A percentile compares a stretch with the other conserved stretches of the same genome.
Evolutionary conservation across 2,797 vertebrate species (phyloP).

Genomic region (Eulemur rubriventer): DNA sequence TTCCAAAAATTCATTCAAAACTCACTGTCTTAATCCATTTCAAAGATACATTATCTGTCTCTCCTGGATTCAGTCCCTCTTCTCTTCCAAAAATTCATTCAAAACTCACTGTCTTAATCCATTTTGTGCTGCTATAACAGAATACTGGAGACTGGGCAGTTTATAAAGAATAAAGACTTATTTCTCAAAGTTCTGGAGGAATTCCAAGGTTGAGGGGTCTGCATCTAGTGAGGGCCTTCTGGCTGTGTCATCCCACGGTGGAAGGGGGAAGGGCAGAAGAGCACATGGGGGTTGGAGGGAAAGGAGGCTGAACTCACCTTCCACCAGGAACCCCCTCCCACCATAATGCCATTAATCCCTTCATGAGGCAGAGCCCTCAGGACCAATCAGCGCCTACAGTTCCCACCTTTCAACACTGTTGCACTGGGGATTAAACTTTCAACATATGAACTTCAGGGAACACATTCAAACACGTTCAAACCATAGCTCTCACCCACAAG

Average conservation of each 20-base stretch:
- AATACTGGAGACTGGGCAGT: background rate
- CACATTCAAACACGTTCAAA: background rate
- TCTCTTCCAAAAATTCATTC: slow-evolving; percentile 31
- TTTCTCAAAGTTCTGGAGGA: background rate
- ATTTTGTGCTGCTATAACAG: background rate
- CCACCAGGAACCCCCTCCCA: background rate
- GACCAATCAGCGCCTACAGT: background rate
- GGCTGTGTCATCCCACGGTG: background rate
- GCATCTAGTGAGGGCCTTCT: background rate
- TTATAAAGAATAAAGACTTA: background rate
- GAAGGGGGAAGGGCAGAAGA: background rate
- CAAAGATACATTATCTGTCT: background rate
- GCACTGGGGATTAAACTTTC: background rate
- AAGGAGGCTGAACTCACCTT: background rate
- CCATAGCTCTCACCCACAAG: background rate
- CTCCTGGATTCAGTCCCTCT: background rate
- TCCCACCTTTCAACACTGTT: background rate
- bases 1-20: slow-evolving; percentile 47
- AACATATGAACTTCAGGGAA: background rate
- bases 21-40: background rate
- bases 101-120: background rate
- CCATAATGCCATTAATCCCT: background rate
- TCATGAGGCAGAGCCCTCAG: background rate
- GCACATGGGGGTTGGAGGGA: background rate
- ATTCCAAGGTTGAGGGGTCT: background rate